Conservation (phyloP, 2,888 invertebrate genomes). For the Campaea margaritaria region DNA sequence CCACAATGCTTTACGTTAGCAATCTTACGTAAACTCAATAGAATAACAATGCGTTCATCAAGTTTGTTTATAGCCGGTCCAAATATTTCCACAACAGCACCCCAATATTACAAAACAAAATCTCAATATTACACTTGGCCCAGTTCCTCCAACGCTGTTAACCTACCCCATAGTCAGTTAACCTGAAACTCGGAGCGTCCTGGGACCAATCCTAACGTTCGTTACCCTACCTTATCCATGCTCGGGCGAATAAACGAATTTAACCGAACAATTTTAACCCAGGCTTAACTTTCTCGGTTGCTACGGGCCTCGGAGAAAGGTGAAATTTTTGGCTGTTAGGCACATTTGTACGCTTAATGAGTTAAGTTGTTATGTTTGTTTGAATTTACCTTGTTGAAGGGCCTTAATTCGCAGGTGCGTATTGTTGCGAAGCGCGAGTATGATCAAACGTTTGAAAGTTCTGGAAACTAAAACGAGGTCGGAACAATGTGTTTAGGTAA, state of each 20-base stretch:
- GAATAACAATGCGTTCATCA: neutral
- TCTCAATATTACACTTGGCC: constrained; percentile 60
- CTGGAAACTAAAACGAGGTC: constrained; percentile 4
- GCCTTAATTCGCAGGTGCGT: constrained; percentile 34
- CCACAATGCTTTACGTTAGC: neutral
- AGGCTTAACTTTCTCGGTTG: constrained; percentile 64
- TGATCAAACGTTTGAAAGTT: constrained; percentile 24
- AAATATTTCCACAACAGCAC: constrained; percentile 8
- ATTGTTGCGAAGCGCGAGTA: constrained; percentile 21
- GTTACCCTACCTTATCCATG: constrained; percentile 59
- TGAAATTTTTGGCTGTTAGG: constrained; percentile 58
- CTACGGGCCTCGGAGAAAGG: constrained; percentile 52
- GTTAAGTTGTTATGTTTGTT: constrained; percentile 60
- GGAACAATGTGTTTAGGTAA: neutral
- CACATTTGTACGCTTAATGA: constrained; percentile 54
- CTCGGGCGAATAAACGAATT: constrained; percentile 77
- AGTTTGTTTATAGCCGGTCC: neutral
- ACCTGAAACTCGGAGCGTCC: constrained; percentile 68
- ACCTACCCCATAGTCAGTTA: constrained; percentile 59
- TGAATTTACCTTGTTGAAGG: constrained; percentile 50
- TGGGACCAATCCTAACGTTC: constrained; percentile 75
- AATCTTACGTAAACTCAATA: neutral
- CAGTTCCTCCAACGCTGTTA: constrained; percentile 64
- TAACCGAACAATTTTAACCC: constrained; percentile 79
- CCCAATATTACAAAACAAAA: constrained; percentile 42